Base-by-base conservation (phyloP, 2,888 invertebrate species). In the Ichneumoninae sp. region DNA sequence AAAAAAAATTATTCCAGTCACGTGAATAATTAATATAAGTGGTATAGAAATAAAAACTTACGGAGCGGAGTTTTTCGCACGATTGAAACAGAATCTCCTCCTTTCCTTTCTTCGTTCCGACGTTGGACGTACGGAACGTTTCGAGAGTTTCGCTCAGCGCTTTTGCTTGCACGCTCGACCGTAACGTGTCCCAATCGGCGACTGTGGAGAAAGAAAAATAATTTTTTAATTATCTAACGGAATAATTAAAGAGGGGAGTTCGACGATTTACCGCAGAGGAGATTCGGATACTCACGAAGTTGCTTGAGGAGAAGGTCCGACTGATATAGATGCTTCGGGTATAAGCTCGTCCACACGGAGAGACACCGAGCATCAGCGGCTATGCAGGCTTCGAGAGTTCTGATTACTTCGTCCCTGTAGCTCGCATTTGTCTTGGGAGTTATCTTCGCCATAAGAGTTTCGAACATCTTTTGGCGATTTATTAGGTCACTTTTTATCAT, bases 271-370 rank as follows among this genome's bases (percentile, higher is more conserved):
- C 22, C 30, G 60, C 13, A 26, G 8, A 54, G 10, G 47, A 1
- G 30, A 95, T 95, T 94, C 88, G 95, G 95, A 92, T 66, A 89
- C 90, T 89, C 81, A 94, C 94, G 90, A 52, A 95, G 91, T 85
- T 94, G 92, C 73, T 93, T 95, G 50, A 97, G 94, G 69, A 97
- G 93, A 30, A 96, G 94, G 54, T 96, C 96, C 26, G 97, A 96
- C 89, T 96, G 96, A 82, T 95, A 94, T 30, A 96, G 94, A 90
- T 96, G 95, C 90, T 96, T 96, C 44, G 95, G 94, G 93, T 97
- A 96, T 71, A 96, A 92, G 88, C 96, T 96, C 89, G 95, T 95
- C 97, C 97, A 97, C 0, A 95, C 95, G 68, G 95, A 95, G 88
- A 96, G 96, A 89, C 96, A 96, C 0, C 95, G 95, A 85, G 95